A percentile compares a stretch with the other conserved stretches of the same genome.
phyloP scores from a whole-genome alignment of 2,888 invertebrate genomes.

The Tipula vernalis region DNA sequence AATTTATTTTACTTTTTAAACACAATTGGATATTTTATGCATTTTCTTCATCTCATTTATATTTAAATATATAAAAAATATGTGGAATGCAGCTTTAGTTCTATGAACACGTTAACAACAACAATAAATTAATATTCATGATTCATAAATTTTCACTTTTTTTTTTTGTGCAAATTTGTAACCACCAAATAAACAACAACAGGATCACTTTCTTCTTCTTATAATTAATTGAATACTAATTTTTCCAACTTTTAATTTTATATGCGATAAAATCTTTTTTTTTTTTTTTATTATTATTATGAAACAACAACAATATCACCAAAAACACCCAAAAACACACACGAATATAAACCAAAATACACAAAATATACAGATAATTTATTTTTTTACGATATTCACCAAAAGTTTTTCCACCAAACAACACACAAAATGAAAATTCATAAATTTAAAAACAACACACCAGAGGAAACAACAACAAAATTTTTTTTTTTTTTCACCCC shows the following conservation, averaged over 20 bases:
- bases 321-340: not conserved
- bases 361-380: not conserved
- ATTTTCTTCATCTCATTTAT: not conserved
- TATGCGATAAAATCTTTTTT: not conserved
- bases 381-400: not conserved
- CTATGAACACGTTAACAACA: not conserved
- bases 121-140: not conserved
- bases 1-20: not conserved
- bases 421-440: not conserved
- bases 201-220: not conserved
- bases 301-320: not conserved
- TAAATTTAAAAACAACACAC: not conserved
- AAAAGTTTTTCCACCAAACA: not conserved
- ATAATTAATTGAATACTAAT: not conserved
- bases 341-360: not conserved
- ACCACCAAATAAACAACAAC: not conserved
- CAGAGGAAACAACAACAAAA: not conserved
- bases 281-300: not conserved
- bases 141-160: not conserved
- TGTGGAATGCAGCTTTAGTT: not conserved
- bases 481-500: not conserved
- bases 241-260: not conserved
- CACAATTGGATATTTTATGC: not conserved
- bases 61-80: not conserved
- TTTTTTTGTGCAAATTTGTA: no score